Conservation (phyloP, 2,797 vertebrate genomes). For the Psittacula echo region DNA sequence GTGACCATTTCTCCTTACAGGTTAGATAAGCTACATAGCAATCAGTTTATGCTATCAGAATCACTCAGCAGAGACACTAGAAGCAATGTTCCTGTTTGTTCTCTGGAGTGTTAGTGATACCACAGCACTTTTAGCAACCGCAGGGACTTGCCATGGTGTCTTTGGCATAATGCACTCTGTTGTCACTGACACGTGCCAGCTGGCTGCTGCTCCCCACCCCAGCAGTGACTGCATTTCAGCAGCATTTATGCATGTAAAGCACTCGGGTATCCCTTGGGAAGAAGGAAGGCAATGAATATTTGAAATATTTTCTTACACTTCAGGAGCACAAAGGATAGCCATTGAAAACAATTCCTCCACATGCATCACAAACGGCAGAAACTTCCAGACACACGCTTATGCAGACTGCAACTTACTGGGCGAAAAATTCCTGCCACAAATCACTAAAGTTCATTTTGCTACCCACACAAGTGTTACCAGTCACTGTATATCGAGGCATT, state of each 20-base stretch:
- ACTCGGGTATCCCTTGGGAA: neutral
- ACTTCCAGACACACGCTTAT: neutral
- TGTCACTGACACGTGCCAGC: slow-evolving; percentile 26
- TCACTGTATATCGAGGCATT: neutral
- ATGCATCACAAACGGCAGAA: fast-evolving
- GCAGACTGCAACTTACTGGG: neutral
- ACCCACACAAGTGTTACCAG: neutral
- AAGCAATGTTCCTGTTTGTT: neutral
- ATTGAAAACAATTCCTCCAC: neutral
- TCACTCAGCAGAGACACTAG: neutral
- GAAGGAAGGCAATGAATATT: neutral
- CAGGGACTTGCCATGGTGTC: neutral
- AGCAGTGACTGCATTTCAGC: slow-evolving; percentile 15
- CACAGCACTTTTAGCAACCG: neutral
- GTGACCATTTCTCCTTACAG: neutral
- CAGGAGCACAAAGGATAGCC: neutral
- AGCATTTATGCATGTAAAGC: neutral
- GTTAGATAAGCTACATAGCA: neutral
- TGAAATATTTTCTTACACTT: slow-evolving; percentile 13
- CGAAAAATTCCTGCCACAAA: neutral
- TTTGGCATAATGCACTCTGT: neutral
- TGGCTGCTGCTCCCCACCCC: slow-evolving; percentile 42
- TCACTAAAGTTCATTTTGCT: neutral
- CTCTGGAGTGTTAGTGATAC: neutral
- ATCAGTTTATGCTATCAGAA: neutral